Percentiles rank a stretch among this genome's conserved stretches.
These are phyloP conservation scores for Esox masquinongy DNA, from an alignment of 2,797 vertebrate species.

Conservation along the genomic window DNA sequence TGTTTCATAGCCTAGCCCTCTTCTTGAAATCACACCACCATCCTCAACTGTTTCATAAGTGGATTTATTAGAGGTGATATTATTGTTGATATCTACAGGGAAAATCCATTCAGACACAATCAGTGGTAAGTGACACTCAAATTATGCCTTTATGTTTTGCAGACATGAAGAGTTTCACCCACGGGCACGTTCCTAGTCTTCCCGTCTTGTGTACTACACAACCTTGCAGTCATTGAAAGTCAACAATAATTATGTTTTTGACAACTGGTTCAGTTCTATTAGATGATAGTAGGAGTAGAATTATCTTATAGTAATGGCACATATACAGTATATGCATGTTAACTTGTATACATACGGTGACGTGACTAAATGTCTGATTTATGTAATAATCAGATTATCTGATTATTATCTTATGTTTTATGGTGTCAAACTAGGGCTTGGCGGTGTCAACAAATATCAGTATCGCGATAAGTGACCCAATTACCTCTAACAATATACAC, in stretches of 20 bases:
- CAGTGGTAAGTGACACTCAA: constrained; percentile 42
- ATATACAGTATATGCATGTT: background rate
- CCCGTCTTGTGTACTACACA: constrained; percentile 26
- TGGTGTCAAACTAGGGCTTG: background rate
- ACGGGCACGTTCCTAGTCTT: constrained; percentile 8
- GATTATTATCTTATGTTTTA: background rate
- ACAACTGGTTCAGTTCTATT: background rate
- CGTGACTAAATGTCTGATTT: background rate
- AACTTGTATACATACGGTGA: background rate
- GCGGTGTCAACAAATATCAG: too few relatives aligned
- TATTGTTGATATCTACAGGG: constrained; percentile 43
- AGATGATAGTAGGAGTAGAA: background rate
- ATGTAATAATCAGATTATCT: background rate
- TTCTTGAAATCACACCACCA: background rate
- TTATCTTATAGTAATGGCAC: background rate
- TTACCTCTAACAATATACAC: too few relatives aligned
- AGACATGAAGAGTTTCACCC: constrained; percentile 16
- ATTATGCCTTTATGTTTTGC: constrained; percentile 36
- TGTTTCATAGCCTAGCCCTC: background rate
- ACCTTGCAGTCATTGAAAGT: constrained; percentile 20
- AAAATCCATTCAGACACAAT: constrained; percentile 50
- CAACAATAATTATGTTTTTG: background rate
- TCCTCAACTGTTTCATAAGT: background rate
- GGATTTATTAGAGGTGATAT: constrained; percentile 15
- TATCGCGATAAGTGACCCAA: too few relatives aligned